Evolutionary conservation across 1,140 invertebrate genomes (phyloP), one percentile per base, ranked within the genome.

Genomic region (Eufriesea mexicana): DNA sequence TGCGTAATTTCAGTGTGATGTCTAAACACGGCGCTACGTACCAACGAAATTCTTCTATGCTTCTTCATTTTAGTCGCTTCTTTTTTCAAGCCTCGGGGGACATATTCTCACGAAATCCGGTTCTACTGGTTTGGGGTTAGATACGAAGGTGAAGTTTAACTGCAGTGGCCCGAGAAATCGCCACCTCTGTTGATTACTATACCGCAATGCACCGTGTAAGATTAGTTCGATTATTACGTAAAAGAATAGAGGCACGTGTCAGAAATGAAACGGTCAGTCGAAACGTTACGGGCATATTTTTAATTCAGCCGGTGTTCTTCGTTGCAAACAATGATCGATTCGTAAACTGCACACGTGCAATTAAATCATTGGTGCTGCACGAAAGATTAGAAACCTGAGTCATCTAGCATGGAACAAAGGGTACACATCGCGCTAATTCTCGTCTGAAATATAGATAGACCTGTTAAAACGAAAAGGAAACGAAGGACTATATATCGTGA

Each of bases 51-150:
- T 68, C 55, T 72, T 73, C 57, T 86, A 79, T 72, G 59, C n/a
- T 54, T 86, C 61, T 67, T 45, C 45, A 25, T 42, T 84, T 76
- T 79, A 47, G 18, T 73, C 47, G 35, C 25, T 64, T 16, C 70
- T 77, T 86, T 81, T 72, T 71, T 59, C 67, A 28, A 72, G 59
- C 64, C 66, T 23, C 23, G 74, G 72, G 55, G 61, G 79, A 85
- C 68, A 61, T 57, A 86, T 86, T 86, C 79, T 83, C 70, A 82
- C 74, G 57, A 83, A 78, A 86, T 72, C 85, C 84, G 85, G 84
- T 86, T 86, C 62, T 86, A 85, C 85, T 86, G 84, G 84, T 85
- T 85, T 77, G 35, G 61, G 54, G 51, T 77, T 85, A 81, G 67
- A 82, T 77, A 77, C 73, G 49, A 45, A 67, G 73, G 67, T 61